A percentile compares a stretch with the other conserved stretches of the same genome.
Evolutionary conservation across 2,113 vertebrate species (phyloP).

Genomic region (Pterocles orientalis): DNA sequence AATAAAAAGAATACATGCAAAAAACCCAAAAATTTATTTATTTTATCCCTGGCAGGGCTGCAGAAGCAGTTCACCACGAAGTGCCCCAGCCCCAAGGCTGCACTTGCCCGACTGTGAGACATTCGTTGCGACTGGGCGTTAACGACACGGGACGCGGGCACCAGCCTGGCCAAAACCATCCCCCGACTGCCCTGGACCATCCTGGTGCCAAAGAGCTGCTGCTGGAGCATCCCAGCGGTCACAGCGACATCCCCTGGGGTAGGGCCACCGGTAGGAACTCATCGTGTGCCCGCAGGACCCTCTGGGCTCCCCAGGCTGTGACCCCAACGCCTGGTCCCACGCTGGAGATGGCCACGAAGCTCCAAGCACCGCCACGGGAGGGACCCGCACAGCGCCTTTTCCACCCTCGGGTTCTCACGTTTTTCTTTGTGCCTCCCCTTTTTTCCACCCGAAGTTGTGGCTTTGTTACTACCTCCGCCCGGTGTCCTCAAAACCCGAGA

Average conservation of each 20-base stretch:
- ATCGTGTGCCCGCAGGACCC: not conserved
- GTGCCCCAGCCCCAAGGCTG: not conserved
- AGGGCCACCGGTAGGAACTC: rapidly evolving
- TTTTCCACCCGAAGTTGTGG: not conserved
- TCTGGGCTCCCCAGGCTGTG: no score
- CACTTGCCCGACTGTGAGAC: not conserved
- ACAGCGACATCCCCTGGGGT: not conserved
- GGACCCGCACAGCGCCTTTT: not conserved
- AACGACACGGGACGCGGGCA: rapidly evolving
- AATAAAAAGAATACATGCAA: no score
- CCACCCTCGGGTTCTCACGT: rapidly evolving
- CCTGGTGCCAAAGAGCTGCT: not conserved
- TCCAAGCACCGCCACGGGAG: no score
- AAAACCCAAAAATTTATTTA: not conserved
- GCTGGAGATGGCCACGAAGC: not conserved
- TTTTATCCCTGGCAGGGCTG: not conserved
- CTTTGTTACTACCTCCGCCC: rapidly evolving
- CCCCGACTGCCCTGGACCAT: rapidly evolving
- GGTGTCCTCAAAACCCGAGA: rapidly evolving
- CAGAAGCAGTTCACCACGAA: no score
- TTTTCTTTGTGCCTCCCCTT: not conserved
- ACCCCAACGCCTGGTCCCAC: not conserved
- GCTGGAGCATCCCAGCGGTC: not conserved
- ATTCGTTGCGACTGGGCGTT: not conserved
- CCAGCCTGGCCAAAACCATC: not conserved